Evolutionary conservation across 2,888 invertebrate species (phyloP).

Genomic region (Phorcus lineatus): DNA sequence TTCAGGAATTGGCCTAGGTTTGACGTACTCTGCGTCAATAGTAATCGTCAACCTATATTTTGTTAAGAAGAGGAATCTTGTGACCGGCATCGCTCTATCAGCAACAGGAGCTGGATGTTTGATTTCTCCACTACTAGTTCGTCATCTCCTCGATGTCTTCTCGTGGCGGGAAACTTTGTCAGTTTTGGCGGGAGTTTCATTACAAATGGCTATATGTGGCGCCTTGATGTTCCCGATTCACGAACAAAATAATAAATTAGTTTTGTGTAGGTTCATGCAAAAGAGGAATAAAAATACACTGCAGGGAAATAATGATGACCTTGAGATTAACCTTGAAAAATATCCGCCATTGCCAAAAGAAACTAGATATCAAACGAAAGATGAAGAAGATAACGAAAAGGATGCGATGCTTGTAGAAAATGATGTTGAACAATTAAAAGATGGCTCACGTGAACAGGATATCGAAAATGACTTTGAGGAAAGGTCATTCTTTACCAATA

Average conservation of each 20-base stretch:
- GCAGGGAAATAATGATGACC: too few relatives aligned
- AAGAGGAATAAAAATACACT: too few relatives aligned
- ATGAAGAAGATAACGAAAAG: background rate
- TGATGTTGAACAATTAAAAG: background rate
- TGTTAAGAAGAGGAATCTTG: conserved; percentile 26
- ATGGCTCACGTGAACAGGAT: background rate
- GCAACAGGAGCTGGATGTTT: conserved; percentile 29
- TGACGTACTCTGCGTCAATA: conserved; percentile 37
- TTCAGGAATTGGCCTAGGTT: conserved; percentile 35
- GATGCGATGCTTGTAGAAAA: background rate
- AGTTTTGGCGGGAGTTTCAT: conserved; percentile 4
- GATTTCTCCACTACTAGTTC: background rate
- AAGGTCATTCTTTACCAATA: background rate
- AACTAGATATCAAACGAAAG: background rate
- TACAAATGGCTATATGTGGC: conserved; percentile 9
- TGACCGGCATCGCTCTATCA: conserved; percentile 33
- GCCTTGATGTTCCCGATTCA: conserved; percentile 22
- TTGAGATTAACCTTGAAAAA: too few relatives aligned
- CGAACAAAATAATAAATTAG: background rate
- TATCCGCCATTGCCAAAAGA: background rate
- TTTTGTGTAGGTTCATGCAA: too few relatives aligned
- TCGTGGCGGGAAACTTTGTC: conserved; percentile 12
- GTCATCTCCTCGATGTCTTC: conserved; percentile 9
- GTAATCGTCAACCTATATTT: conserved; percentile 39
- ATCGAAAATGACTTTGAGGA: background rate